Conservation (phyloP, 2,888 invertebrate species). For the Notodonta dromedarius region DNA sequence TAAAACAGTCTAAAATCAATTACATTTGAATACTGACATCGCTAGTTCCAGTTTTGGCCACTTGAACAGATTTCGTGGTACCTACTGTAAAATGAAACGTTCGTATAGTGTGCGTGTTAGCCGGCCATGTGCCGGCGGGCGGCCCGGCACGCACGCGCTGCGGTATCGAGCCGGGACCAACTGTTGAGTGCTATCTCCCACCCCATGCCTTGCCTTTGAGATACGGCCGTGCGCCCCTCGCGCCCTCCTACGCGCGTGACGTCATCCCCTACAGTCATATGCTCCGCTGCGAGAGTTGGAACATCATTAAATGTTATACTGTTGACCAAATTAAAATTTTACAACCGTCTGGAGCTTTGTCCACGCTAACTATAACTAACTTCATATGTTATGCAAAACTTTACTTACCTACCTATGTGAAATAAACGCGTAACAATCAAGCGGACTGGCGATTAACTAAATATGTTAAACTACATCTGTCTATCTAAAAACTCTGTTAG, state of each 20-base stretch:
- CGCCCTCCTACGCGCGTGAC: conserved; percentile 59
- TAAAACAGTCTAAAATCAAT: no score
- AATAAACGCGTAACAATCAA: not conserved
- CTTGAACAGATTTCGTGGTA: conserved; percentile 1
- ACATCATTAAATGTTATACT: conserved; percentile 49
- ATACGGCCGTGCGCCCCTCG: conserved; percentile 42
- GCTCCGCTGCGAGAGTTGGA: conserved; percentile 48
- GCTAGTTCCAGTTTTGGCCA: no score
- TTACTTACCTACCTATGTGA: no score
- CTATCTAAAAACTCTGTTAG: not conserved
- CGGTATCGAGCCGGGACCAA: conserved; percentile 76
- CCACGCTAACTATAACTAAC: not conserved
- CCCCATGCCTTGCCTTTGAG: conserved; percentile 45
- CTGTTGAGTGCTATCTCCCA: conserved; percentile 72
- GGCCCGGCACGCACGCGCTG: conserved; percentile 70
- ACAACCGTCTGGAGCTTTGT: not conserved
- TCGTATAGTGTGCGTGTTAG: conserved; percentile 41
- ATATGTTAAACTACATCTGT: not conserved
- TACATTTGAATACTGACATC: no score
- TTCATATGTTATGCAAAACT: no score
- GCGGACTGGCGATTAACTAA: not conserved
- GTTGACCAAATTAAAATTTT: conserved; percentile 43
- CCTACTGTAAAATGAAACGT: conserved; percentile 21
- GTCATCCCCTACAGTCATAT: conserved; percentile 62
- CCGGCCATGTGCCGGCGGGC: conserved; percentile 60